Evolutionary conservation across 2,113 vertebrate genomes (phyloP), one percentile per base, ranked within the genome.

Genomic region (Notarius lentiginosus): DNA sequence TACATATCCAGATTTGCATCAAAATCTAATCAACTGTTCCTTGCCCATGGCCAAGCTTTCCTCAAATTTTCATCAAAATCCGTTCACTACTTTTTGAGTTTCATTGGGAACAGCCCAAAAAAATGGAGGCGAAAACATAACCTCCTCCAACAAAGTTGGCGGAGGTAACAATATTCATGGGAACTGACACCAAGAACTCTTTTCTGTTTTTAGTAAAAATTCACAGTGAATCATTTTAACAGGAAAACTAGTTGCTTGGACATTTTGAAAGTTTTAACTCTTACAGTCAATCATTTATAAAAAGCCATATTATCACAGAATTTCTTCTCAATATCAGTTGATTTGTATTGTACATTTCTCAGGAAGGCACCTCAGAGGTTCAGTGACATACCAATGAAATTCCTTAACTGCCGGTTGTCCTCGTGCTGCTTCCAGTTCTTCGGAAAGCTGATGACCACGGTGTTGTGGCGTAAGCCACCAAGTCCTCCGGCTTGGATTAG

Each of bases 401-500:
- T 97, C 89, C 96, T 96, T 92, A 97, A 97, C 1, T 97, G 97
- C 92, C 97, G 97, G 88, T 97, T 96, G 41, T 95, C 96, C 79
- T 99, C 96, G 4, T 97, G 96, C 92, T 97, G 96, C 88, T 97
- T 96, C 98, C 98, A 99, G 94, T 96, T 97, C 55, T 95, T 96
- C 24, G 98, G 98, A 96, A 97, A 99, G 91, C 96, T 97, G 65
- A 99, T 96, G 51, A 99, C 96, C 89, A 99, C 97, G 0, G 98
- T 96, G 92, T 99, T 99, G 94, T 98, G 98, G 87, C 97, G 97
- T 86, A 99, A 95, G 20, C 98, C 98, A 0, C 98, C 98, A 6
- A 99, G 96, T 30, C 98, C 98, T 0, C 97, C 97, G 0, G 97
- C 96, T 93, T 99, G 98, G 88, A 99, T 96, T 89, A 99, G 94